Conservation (phyloP, 2,888 invertebrate genomes). For the Anorthoa munda region DNA sequence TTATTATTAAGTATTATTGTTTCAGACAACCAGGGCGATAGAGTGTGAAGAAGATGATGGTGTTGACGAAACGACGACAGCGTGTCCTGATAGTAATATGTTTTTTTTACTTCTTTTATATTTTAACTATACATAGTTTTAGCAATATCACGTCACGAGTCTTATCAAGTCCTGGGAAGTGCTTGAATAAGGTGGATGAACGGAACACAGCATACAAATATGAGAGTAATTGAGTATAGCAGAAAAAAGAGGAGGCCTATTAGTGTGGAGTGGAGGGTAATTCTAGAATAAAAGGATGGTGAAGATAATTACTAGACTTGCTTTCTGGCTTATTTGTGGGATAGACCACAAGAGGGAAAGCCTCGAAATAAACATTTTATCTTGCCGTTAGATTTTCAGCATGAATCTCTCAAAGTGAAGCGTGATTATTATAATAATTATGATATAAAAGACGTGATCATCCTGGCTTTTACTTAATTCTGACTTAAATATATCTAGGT, state of each 20-base stretch:
- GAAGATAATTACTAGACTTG: background rate
- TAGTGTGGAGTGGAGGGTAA: background rate
- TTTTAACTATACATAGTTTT: too few species aligned
- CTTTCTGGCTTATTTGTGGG: too few species aligned
- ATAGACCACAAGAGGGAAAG: too few species aligned
- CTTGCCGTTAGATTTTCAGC: too few species aligned
- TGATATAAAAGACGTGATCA: too few species aligned
- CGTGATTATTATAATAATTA: too few species aligned
- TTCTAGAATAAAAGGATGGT: background rate
- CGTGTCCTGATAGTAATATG: background rate
- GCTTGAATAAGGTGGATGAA: too few species aligned
- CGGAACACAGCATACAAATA: too few species aligned
- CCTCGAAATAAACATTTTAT: too few species aligned
- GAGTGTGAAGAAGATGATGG: background rate
- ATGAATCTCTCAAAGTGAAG: too few species aligned
- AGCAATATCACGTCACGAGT: background rate
- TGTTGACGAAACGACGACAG: background rate
- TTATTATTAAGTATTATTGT: constrained; percentile 1
- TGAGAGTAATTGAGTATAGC: too few species aligned
- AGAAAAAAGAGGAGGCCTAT: background rate
- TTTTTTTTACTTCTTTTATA: background rate
- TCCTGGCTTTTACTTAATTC: background rate
- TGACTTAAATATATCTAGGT: too few species aligned
- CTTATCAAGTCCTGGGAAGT: background rate
- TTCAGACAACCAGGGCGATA: constrained; percentile 12